These are phyloP conservation scores for Aegotheles bennettii DNA, from an alignment of 2,113 vertebrate genomes.

Conservation along the genomic window DNA sequence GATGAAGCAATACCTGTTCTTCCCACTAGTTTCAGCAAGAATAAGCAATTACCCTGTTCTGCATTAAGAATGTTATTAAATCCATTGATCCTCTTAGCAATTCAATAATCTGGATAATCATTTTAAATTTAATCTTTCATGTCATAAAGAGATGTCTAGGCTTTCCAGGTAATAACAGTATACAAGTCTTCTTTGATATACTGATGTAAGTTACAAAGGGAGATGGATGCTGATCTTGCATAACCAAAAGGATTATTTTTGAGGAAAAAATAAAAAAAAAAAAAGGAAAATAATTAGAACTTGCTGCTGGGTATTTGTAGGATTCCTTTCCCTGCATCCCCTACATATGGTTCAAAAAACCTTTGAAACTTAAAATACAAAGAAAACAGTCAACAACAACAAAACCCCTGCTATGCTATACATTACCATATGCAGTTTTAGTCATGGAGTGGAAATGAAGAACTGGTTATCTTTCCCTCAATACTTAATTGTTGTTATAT, in stretches of 20 bases:
- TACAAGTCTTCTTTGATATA: conserved; percentile 9
- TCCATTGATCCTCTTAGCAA: conserved; percentile 46
- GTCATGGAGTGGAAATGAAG: neutral
- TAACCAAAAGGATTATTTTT: neutral
- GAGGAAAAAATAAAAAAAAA: too few species aligned
- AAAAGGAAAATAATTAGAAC: neutral
- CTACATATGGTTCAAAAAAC: neutral
- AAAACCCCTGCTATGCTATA: neutral
- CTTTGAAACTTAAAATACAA: neutral
- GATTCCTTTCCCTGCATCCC: neutral
- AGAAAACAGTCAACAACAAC: neutral
- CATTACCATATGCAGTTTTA: neutral
- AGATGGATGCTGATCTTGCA: neutral
- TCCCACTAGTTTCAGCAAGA: neutral
- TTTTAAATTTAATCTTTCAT: conserved; percentile 50
- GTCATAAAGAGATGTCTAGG: neutral
- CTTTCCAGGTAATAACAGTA: neutral
- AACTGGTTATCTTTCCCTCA: neutral
- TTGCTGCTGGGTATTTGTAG: neutral
- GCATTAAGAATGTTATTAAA: conserved; percentile 53
- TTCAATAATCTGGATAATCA: conserved; percentile 52
- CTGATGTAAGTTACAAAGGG: neutral
- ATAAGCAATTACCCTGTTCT: conserved; percentile 30
- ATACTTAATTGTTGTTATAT: neutral
- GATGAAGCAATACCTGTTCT: neutral